These are phyloP conservation scores for Aplocera efformata DNA, from an alignment of 2,888 invertebrate species.

Conservation along the genomic window DNA sequence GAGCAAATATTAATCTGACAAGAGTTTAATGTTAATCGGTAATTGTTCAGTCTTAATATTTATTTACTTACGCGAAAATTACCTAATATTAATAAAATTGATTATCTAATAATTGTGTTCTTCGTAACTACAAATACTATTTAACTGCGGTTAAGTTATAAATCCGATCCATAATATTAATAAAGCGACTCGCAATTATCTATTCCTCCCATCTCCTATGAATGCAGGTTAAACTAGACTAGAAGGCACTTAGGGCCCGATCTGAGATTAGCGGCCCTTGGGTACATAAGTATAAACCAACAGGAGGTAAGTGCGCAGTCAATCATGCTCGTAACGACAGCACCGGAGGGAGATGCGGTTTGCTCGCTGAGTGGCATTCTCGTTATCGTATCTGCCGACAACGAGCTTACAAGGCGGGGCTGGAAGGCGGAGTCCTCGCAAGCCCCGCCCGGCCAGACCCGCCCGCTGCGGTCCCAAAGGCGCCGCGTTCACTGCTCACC, in stretches of 20 bases:
- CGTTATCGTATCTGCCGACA: constrained; percentile 64
- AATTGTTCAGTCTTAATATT: no score
- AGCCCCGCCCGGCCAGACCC: constrained; percentile 32
- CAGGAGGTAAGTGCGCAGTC: constrained; percentile 67
- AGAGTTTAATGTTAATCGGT: no score
- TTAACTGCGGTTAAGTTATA: no score
- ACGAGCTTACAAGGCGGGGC: constrained; percentile 35
- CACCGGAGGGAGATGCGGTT: constrained; percentile 59
- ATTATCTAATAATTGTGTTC: no score
- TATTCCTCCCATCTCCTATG: constrained; percentile 7
- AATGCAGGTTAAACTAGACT: constrained; percentile 13
- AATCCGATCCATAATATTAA: constrained; percentile 4
- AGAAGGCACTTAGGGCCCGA: constrained; percentile 15
- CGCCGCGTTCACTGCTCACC: constrained; percentile 83
- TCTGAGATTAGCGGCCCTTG: constrained; percentile 16
- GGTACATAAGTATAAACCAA: constrained; percentile 45
- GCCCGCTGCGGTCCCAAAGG: constrained; percentile 66
- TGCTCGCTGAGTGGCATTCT: constrained; percentile 66
- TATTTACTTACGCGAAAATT: no score
- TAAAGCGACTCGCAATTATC: constrained; percentile 10
- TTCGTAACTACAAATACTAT: no score
- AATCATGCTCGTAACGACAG: constrained; percentile 73
- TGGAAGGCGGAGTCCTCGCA: constrained; percentile 31
- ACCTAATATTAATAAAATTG: no score
- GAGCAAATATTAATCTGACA: no score